Evolutionary conservation across 2,797 vertebrate genomes (phyloP).

Genomic region (Rhodeus uyekii): DNA sequence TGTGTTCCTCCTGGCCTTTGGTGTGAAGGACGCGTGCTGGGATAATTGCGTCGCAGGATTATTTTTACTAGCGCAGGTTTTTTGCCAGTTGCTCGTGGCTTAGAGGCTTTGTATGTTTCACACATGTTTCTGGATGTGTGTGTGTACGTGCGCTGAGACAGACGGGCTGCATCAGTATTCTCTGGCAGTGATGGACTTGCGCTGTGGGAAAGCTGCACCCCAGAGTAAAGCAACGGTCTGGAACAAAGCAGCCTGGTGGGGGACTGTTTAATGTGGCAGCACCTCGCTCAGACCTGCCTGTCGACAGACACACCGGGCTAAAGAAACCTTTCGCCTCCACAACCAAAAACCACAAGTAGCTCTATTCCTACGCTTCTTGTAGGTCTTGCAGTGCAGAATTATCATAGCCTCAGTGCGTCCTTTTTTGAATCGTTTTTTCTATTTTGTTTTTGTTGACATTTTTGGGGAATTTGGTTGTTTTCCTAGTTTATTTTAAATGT

Average conservation of each 20-base stretch:
- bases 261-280: constrained; percentile 68
- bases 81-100: constrained; percentile 36
- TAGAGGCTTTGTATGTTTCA: constrained; percentile 45
- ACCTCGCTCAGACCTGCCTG: constrained; percentile 65
- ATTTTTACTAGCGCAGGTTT: constrained; percentile 41
- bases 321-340: background rate
- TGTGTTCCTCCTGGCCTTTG: constrained; percentile 42
- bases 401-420: background rate
- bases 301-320: constrained; percentile 38
- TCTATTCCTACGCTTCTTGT: background rate
- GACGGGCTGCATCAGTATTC: constrained; percentile 71
- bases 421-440: background rate
- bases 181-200: constrained; percentile 63
- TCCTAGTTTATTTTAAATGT: too few relatives aligned
- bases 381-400: background rate
- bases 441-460: too few relatives aligned
- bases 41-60: constrained; percentile 45
- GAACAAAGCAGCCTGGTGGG: constrained; percentile 75
- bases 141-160: constrained; percentile 33
- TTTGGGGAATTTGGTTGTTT: too few relatives aligned
- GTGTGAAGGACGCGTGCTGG: constrained; percentile 49
- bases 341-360: background rate
- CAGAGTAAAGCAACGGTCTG: constrained; percentile 67
- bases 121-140: constrained; percentile 33
- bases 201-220: constrained; percentile 58